Evolutionary conservation across 2,797 vertebrate species (phyloP), one percentile per base, ranked within the genome.

Genomic region (Oreochromis mossambicus): DNA sequence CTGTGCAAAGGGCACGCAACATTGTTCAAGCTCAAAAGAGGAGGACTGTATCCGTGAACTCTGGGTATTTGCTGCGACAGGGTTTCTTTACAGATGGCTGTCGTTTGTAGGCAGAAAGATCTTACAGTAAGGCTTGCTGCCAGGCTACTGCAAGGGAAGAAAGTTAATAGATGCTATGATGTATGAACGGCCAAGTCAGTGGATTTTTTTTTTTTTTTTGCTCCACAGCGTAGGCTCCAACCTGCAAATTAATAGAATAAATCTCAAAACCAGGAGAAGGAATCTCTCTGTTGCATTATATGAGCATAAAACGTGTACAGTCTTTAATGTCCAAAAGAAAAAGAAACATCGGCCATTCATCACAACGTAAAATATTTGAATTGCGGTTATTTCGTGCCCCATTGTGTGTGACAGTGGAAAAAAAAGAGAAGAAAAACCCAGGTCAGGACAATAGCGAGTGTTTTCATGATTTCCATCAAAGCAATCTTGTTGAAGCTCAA

Each of bases 381-480:
- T 85, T 77, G 36, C 6, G 24, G 10, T 86, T 9, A 43, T 87
- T 78, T 56, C 2, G 70, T 11, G 17, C 9, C 46, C 15, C 24
- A 19, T 79, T 77, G 10, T 52, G 55, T 19, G 41, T 78, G 73
- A 83, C 56, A 41, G 34, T 90, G 76, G 68, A 10, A 1, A 17
- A 0, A 1, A 7, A 63, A n/a, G 12, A 63, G 19, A 63, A 63
- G 17, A 63, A 63, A 3, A 52, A n/a, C 77, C 55, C 29, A 56
- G 90, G 83, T 88, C 86, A 91, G 76, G 19, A 29, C 36, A 79
- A 52, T 50, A 54, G 73, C 82, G 54, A 68, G 19, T 84, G 36
- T 81, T 83, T 82, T 86, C 41, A 73, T 83, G 80, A 83, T 88
- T 90, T 85, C 46, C 82, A 84, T 93, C 86, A 91, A 86, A 84